Conservation (phyloP, 2,888 invertebrate genomes). For the Rhodophaea formosa region DNA sequence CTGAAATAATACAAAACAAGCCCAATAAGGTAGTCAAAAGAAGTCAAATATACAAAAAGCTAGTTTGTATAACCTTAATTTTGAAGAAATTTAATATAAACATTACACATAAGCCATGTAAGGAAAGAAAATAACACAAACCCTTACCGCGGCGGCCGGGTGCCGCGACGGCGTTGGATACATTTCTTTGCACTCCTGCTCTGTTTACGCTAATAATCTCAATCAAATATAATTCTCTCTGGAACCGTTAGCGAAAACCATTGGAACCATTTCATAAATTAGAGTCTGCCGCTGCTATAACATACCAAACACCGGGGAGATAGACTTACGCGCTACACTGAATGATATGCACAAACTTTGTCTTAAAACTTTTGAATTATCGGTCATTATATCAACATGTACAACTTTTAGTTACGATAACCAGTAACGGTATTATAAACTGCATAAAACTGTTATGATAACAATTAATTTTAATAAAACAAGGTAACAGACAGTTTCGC, state of each 20-base stretch:
- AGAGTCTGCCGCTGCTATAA: slow-evolving; percentile 65
- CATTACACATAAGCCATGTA: slow-evolving; percentile 11
- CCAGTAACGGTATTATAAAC: slow-evolving; percentile 36
- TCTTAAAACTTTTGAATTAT: slow-evolving; percentile 69
- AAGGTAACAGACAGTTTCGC: slow-evolving; percentile 54
- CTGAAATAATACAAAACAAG: slow-evolving; percentile 72
- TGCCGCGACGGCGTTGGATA: slow-evolving; percentile 89
- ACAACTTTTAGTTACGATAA: slow-evolving; percentile 45
- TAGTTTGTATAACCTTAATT: not conserved
- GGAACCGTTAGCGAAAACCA: slow-evolving; percentile 56
- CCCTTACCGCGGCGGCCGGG: slow-evolving; percentile 88
- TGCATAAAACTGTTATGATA: slow-evolving; percentile 35
- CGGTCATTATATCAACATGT: slow-evolving; percentile 66
- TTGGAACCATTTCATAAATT: slow-evolving; percentile 63
- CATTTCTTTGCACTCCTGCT: slow-evolving; percentile 69
- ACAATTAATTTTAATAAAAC: slow-evolving; percentile 39
- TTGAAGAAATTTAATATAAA: not conserved
- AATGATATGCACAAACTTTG: slow-evolving; percentile 80
- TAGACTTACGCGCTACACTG: slow-evolving; percentile 65
- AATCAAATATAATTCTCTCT: slow-evolving; percentile 67
- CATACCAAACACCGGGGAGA: slow-evolving; percentile 59
- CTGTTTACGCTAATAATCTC: slow-evolving; percentile 38
- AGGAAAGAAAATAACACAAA: slow-evolving; percentile 55
- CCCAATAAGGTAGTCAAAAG: slow-evolving; percentile 36
- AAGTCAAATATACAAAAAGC: slow-evolving; percentile 8